phyloP scores from a whole-genome alignment of 2,113 vertebrate genomes.

The Maccullochella peelii region DNA sequence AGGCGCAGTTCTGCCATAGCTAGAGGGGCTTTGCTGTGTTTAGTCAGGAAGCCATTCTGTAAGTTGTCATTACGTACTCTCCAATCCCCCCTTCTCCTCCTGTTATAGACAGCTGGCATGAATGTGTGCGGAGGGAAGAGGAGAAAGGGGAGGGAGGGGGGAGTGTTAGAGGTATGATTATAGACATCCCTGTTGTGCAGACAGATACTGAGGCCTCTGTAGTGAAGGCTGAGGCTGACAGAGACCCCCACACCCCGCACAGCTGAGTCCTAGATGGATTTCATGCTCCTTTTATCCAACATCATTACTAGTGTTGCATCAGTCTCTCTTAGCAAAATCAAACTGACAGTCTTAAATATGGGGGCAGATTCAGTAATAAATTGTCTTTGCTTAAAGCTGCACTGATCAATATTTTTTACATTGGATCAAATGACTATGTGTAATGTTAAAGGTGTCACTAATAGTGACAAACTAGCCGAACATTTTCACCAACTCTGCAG shows the following conservation, averaged over 20 bases:
- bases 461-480: neutral
- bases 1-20: conserved; percentile 36
- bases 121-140: neutral
- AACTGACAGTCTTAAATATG: neutral
- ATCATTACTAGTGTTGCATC: neutral
- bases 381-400: neutral
- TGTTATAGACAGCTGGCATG: conserved; percentile 51
- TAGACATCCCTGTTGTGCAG: conserved; percentile 9
- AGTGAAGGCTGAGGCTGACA: conserved; percentile 1
- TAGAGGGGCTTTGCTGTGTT: conserved; percentile 65
- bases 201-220: conserved; percentile 2
- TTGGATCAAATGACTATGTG: neutral
- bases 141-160: neutral
- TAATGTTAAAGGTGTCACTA: no score
- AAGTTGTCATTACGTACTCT: conserved; percentile 52
- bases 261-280: neutral
- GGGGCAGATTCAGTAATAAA: neutral
- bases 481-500: neutral
- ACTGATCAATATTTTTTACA: neutral
- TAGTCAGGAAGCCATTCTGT: conserved; percentile 61
- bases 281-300: conserved; percentile 18
- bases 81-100: conserved; percentile 15
- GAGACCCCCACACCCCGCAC: neutral
- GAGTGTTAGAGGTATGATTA: conserved; percentile 16
- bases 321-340: neutral